Base-by-base conservation (phyloP, 2,113 vertebrate genomes). In the Narcine bancroftii region DNA sequence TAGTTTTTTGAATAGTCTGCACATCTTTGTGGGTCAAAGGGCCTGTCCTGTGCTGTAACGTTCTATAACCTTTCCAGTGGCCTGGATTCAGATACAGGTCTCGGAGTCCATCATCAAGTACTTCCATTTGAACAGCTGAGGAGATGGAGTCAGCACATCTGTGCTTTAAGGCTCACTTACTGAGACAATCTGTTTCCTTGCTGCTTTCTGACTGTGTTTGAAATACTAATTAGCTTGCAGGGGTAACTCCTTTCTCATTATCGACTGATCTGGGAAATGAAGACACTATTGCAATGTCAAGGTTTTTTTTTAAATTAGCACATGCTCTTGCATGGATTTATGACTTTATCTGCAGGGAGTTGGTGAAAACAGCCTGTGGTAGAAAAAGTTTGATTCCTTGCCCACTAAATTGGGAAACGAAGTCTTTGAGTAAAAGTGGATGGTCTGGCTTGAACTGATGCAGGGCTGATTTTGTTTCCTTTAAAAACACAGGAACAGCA, bases 61-160 rank as follows among this genome's bases (percentile, higher is more conserved):
- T n/a, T n/a, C n/a, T n/a, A n/a, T n/a, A n/a, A n/a, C 15, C 33
- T n/a, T 60, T 60, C 53, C 15, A 36, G 6, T 60, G 50, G 50
- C 13, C 50, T 87, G 81, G 53, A 87, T 87, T 60, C 15, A 1
- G 19, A 36, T 19, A 3, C 33, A 63, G 53, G 53, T 36, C 53
- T 33, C 53, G 21, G 50, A 21, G 5, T 53, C 60, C 81, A 63
- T 56, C 81, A 87, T 36, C 53, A 87, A 63, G 81, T 19, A n/a
- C 56, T 36, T 17, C 53, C 50, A 56, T 33, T 56, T 60, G 50
- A 33, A 85, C 81, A 60, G 50, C 29, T 60, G 50, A 36, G 5
- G 50, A 85, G 81, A 85, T 36, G 53, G 50, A 85, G 81, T 85
- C 81, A 36, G 81, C 81, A 85, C 81, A 85, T 85, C 33, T 85